These are phyloP conservation scores for Parascotia fuliginaria DNA, from an alignment of 2,888 invertebrate genomes.

Conservation along the genomic window DNA sequence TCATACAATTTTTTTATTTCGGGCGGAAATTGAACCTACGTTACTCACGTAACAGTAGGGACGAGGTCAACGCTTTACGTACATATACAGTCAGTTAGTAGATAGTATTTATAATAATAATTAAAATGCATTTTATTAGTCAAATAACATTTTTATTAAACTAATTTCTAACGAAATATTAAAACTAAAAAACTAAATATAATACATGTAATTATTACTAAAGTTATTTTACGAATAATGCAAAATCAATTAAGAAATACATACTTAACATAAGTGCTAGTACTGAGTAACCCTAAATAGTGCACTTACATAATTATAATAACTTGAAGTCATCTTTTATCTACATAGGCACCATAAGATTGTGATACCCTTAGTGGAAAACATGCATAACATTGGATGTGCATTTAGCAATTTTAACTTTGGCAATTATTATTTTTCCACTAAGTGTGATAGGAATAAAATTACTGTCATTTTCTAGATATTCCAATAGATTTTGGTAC, in stretches of 20 bases:
- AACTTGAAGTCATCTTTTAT: neutral
- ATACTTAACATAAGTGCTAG: slow-evolving; percentile 4
- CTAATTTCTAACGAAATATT: slow-evolving; percentile 12
- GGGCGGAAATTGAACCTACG: too few relatives aligned
- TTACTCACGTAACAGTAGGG: too few relatives aligned
- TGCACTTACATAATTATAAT: neutral
- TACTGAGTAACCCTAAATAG: slow-evolving; percentile 4
- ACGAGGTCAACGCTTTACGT: neutral
- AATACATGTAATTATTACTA: neutral
- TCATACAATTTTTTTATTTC: too few relatives aligned
- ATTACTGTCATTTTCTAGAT: too few relatives aligned
- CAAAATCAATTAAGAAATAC: slow-evolving; percentile 10
- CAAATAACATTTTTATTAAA: slow-evolving; percentile 30
- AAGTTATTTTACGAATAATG: slow-evolving; percentile 20
- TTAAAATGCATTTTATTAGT: neutral
- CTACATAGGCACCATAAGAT: neutral
- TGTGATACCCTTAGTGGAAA: too few relatives aligned
- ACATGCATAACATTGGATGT: too few relatives aligned
- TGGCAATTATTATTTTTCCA: too few relatives aligned
- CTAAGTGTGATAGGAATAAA: too few relatives aligned
- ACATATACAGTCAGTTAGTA: too few relatives aligned
- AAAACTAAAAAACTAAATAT: slow-evolving; percentile 2
- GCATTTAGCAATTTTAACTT: too few relatives aligned
- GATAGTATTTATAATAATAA: too few relatives aligned
- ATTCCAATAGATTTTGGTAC: too few relatives aligned